These are phyloP conservation scores for Sarcophaga subvicina DNA, from an alignment of 2,888 invertebrate species.

Conservation along the genomic window DNA sequence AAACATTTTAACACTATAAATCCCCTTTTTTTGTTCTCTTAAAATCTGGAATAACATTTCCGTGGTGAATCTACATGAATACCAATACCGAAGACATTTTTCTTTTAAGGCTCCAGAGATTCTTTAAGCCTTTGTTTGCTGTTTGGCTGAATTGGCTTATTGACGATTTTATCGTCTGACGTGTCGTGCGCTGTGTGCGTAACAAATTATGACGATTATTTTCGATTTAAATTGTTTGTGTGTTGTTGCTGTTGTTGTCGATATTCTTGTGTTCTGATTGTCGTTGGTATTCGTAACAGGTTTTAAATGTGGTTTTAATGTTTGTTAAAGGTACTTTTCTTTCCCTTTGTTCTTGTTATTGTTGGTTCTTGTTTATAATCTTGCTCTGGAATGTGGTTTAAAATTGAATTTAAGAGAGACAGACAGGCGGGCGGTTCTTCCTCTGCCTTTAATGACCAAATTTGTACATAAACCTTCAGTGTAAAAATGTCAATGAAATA, in stretches of 20 bases:
- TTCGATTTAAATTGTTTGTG: slow-evolving; percentile 23
- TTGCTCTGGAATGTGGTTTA: background rate
- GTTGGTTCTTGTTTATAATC: background rate
- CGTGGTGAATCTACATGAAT: no score
- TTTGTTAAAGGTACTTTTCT: background rate
- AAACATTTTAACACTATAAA: no score
- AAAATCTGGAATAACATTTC: no score
- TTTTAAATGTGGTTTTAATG: slow-evolving; percentile 42
- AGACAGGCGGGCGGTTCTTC: background rate
- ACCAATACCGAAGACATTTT: background rate
- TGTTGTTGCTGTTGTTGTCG: slow-evolving; percentile 14
- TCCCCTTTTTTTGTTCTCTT: no score
- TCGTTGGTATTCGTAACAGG: slow-evolving; percentile 57
- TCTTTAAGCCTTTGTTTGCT: no score
- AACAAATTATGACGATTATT: slow-evolving; percentile 45
- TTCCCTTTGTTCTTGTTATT: background rate
- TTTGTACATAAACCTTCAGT: background rate
- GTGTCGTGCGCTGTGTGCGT: slow-evolving; percentile 17
- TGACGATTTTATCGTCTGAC: background rate
- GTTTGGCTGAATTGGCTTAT: background rate
- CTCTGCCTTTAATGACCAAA: no score
- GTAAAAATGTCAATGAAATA: slow-evolving; percentile 25
- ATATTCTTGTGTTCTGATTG: background rate
- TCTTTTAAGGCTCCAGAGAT: background rate
- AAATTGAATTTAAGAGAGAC: background rate